Evolutionary conservation across 1,140 invertebrate genomes (phyloP).

Genomic region (Aphelenchoides besseyi): DNA sequence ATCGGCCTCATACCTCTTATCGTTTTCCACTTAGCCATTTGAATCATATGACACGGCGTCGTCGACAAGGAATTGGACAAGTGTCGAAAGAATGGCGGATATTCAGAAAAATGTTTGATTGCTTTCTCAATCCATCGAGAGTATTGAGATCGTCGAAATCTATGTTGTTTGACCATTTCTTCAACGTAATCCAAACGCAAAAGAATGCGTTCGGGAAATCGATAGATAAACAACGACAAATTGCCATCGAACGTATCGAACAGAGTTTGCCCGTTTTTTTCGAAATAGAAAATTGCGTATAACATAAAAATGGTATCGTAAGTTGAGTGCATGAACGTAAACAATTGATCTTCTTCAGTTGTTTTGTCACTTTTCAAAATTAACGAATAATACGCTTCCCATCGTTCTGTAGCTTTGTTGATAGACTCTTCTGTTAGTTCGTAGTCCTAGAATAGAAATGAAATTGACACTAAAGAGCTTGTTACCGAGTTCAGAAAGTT

Average conservation of each 20-base stretch:
- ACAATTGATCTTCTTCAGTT: neutral
- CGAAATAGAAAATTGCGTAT: slow-evolving; percentile 5
- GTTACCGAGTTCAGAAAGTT: neutral
- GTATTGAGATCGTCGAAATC: neutral
- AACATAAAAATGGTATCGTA: neutral
- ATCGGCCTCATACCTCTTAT: neutral
- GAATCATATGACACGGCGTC: neutral
- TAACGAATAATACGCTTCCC: too few relatives aligned
- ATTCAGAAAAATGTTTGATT: neutral
- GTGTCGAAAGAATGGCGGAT: neutral
- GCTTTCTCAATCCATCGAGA: neutral
- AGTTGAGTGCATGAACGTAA: neutral
- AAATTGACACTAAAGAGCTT: neutral
- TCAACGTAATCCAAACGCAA: slow-evolving; percentile 8
- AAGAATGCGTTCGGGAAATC: neutral
- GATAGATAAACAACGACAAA: neutral
- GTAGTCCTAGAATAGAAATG: neutral
- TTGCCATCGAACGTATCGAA: neutral
- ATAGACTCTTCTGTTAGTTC: neutral
- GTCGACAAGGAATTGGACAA: neutral
- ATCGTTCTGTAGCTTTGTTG: too few relatives aligned
- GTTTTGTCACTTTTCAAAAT: too few relatives aligned
- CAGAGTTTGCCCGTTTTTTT: neutral
- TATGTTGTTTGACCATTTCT: neutral
- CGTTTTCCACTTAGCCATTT: neutral